These are phyloP conservation scores for Drosophila aff. DNA, from an alignment of 1,140 invertebrate species.

Conservation along the genomic window DNA sequence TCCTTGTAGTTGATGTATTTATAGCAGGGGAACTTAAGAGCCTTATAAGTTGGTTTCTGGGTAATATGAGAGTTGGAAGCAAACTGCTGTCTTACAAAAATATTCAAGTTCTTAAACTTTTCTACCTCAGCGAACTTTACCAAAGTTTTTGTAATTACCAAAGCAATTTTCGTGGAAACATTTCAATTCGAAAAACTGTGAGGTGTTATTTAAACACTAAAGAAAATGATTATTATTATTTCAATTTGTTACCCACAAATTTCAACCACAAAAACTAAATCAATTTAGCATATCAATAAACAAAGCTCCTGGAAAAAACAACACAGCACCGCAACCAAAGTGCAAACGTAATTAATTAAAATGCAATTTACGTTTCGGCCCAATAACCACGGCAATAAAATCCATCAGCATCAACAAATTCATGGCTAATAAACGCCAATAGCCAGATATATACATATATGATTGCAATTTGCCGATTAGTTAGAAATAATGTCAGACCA, in stretches of 20 bases:
- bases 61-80: background rate
- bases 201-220: background rate
- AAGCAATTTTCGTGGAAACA: background rate
- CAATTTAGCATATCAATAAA: conserved; percentile 66
- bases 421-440: conserved; percentile 50
- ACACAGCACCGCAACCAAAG: conserved; percentile 39
- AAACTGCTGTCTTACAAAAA: background rate
- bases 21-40: conserved; percentile 1
- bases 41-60: conserved; percentile 10
- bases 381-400: conserved; percentile 51
- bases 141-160: background rate
- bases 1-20: background rate
- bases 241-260: conserved; percentile 8
- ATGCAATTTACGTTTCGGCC: conserved; percentile 49
- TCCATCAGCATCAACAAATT: conserved; percentile 15
- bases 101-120: background rate
- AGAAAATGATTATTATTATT: background rate
- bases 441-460: conserved; percentile 1
- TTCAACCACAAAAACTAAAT: conserved; percentile 53
- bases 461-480: conserved; percentile 35
- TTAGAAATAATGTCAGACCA: conserved; percentile 34
- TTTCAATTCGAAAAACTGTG: background rate
- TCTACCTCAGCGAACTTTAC: background rate
- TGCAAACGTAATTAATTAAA: conserved; percentile 77
- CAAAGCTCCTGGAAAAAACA: conserved; percentile 33